phyloP scores from a whole-genome alignment of 2,113 vertebrate species.

The Bubo scandiacus region DNA sequence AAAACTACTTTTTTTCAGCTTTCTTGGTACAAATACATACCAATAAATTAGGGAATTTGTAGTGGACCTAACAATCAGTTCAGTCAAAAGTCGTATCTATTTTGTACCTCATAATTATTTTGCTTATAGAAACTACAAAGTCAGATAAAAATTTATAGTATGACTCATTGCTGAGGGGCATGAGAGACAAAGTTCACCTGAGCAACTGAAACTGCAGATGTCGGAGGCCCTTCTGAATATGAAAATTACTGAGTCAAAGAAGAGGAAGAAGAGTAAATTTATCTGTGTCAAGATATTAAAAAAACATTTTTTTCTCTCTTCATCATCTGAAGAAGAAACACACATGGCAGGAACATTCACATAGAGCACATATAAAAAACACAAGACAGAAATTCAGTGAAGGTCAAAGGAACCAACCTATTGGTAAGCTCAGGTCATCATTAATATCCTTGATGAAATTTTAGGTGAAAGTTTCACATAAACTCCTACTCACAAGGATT shows the following conservation, averaged over 20 bases:
- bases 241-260: neutral
- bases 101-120: neutral
- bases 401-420: neutral
- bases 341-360: neutral
- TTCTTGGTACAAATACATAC: neutral
- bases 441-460: neutral
- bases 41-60: neutral
- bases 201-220: neutral
- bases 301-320: neutral
- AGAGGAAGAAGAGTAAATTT: neutral
- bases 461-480: neutral
- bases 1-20: neutral
- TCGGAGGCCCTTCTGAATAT: neutral
- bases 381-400: neutral
- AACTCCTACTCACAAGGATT: neutral
- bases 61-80: neutral
- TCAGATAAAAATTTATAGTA: neutral
- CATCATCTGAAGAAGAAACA: neutral
- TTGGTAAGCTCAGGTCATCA: neutral
- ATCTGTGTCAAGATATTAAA: neutral
- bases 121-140: neutral
- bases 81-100: neutral
- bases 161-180: neutral
- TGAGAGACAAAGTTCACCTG: neutral
- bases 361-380: neutral